Evolutionary conservation across 2,113 vertebrate genomes (phyloP).

Genomic region (Aplodontia rufa): DNA sequence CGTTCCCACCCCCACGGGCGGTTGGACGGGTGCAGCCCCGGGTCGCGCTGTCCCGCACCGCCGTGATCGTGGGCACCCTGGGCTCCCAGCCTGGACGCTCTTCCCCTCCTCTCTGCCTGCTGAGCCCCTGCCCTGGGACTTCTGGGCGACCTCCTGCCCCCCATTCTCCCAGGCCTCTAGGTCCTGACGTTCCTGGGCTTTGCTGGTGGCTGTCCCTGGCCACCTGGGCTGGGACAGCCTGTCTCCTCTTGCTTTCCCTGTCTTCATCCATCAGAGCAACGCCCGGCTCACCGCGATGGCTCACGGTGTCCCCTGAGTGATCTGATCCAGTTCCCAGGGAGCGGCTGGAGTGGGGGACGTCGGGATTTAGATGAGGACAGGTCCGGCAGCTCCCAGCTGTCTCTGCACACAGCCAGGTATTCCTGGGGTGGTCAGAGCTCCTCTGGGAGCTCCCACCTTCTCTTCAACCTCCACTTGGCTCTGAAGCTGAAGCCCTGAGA

Average conservation of each 20-base stretch:
- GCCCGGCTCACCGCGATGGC: no score
- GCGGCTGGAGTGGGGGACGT: neutral
- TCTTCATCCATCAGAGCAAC: neutral
- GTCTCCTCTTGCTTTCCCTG: neutral
- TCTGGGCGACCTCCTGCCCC: neutral
- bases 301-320: neutral
- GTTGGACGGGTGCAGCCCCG: no score
- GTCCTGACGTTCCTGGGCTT: no score
- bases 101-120: neutral
- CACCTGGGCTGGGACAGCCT: neutral
- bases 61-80: fast-evolving
- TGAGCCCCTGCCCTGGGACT: neutral
- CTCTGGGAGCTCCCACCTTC: neutral
- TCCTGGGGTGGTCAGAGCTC: neutral
- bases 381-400: neutral
- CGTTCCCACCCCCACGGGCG: neutral
- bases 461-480: neutral
- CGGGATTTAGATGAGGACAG: neutral
- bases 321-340: neutral
- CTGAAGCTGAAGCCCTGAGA: neutral
- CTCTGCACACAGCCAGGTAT: no score
- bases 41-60: no score
- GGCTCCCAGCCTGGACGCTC: neutral
- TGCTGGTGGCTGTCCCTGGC: neutral
- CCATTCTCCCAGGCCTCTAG: neutral